phyloP scores from a whole-genome alignment of 1,140 invertebrate species.

The Ctenoplectra terminalis region DNA sequence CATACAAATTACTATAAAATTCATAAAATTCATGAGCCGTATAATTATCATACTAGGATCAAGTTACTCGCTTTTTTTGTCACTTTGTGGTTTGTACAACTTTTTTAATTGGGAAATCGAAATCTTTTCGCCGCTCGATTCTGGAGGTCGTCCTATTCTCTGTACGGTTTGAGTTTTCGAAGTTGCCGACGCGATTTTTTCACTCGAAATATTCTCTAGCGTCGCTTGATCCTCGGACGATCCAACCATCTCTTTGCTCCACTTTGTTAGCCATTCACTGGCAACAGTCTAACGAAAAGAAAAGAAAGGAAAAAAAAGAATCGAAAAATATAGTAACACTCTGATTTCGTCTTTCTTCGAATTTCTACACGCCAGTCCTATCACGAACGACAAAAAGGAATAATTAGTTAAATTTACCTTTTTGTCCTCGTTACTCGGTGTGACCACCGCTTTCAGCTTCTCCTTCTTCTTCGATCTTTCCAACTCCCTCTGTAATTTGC shows the following conservation, averaged over 20 bases:
- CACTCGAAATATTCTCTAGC: not conserved
- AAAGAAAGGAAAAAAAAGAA: not conserved
- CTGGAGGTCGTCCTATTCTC: conserved; percentile 8
- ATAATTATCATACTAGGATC: not conserved
- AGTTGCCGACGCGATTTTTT: not conserved
- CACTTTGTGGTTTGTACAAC: conserved; percentile 26
- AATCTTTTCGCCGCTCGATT: not conserved
- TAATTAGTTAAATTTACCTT: conserved; percentile 21
- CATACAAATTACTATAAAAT: too few relatives aligned
- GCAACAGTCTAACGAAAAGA: conserved; percentile 10
- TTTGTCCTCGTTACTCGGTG: not conserved
- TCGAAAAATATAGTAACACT: not conserved
- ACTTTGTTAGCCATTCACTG: conserved; percentile 54
- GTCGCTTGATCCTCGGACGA: not conserved
- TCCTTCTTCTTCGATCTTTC: conserved; percentile 55
- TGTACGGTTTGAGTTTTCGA: not conserved
- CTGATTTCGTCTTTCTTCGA: not conserved
- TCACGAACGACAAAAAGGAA: not conserved
- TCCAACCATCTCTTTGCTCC: conserved; percentile 47
- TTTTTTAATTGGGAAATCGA: conserved; percentile 26
- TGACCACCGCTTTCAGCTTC: not conserved
- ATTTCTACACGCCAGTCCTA: not conserved
- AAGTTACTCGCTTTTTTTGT: not conserved
- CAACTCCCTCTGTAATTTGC: conserved; percentile 70
- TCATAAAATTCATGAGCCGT: too few relatives aligned